These are phyloP conservation scores for Numenius phaeopus DNA, from an alignment of 2,797 vertebrate genomes.

Conservation along the genomic window DNA sequence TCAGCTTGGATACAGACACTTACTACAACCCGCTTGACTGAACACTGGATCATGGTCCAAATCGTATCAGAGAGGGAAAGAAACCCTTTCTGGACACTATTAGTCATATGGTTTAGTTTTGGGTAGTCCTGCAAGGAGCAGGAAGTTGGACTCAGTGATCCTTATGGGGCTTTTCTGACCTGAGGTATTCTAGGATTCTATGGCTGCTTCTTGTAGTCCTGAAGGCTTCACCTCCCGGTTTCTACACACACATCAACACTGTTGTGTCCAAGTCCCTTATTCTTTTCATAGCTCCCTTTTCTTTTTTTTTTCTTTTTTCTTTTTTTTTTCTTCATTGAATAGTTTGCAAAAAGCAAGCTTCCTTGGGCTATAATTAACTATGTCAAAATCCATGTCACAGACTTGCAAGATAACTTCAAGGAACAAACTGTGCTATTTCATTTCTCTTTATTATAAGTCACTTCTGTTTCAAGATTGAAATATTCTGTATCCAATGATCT, in stretches of 20 bases:
- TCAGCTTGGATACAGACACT: not conserved
- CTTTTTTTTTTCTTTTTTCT: not conserved
- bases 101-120: not conserved
- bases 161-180: not conserved
- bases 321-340: not conserved
- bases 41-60: not conserved
- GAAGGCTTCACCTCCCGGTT: not conserved
- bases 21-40: not conserved
- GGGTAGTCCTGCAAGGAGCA: not conserved
- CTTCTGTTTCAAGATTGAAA: not conserved
- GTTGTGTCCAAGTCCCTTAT: not conserved
- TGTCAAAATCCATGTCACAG: not conserved
- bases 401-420: not conserved
- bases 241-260: not conserved
- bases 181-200: not conserved
- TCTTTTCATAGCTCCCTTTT: not conserved
- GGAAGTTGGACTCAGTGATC: rapidly evolving
- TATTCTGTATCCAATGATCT: not conserved
- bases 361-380: not conserved
- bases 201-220: not conserved
- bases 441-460: not conserved
- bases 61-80: not conserved
- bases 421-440: not conserved
- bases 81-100: not conserved
- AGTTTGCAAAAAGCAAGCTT: not conserved